phyloP scores from a whole-genome alignment of 92 coral and sea anemone species.

The Paragorgia papillata region DNA sequence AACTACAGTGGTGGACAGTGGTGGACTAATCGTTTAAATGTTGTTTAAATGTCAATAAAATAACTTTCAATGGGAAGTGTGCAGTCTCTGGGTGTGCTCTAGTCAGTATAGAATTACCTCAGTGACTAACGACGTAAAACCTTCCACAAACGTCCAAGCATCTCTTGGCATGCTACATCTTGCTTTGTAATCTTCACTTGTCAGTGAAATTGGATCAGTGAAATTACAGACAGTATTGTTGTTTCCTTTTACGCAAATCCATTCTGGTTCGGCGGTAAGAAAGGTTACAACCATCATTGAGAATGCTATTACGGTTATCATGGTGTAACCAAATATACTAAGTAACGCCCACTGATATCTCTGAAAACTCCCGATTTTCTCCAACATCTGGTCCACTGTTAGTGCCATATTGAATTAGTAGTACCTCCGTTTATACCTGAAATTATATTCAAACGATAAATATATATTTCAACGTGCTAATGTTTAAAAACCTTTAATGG shows the following conservation, averaged over 20 bases:
- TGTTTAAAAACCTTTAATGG: no score
- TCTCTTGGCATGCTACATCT: slow-evolving; percentile 72
- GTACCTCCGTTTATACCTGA: no score
- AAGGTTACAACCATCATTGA: slow-evolving; percentile 70
- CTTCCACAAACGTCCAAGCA: slow-evolving; percentile 69
- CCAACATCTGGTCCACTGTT: slow-evolving; percentile 73
- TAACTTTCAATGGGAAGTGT: no score
- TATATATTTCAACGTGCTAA: no score
- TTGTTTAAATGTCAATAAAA: no score
- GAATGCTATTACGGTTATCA: slow-evolving; percentile 11
- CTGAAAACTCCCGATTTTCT: slow-evolving; percentile 79
- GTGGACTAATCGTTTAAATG: no score
- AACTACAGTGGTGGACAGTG: no score
- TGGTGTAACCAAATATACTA: slow-evolving; percentile 52
- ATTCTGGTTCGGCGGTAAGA: slow-evolving; percentile 74
- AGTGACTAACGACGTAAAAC: slow-evolving; percentile 69
- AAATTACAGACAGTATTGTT: slow-evolving; percentile 65
- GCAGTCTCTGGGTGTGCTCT: no score
- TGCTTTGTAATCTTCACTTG: slow-evolving; percentile 53
- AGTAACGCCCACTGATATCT: slow-evolving; percentile 65
- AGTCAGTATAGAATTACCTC: no score
- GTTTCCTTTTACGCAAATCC: slow-evolving; percentile 70
- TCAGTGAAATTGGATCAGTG: slow-evolving; percentile 47
- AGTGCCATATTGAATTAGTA: neutral
- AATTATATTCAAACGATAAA: no score